Evolutionary conservation across 92 coral and sea anemone genomes (phyloP).

Genomic region (Muricea muricata): DNA sequence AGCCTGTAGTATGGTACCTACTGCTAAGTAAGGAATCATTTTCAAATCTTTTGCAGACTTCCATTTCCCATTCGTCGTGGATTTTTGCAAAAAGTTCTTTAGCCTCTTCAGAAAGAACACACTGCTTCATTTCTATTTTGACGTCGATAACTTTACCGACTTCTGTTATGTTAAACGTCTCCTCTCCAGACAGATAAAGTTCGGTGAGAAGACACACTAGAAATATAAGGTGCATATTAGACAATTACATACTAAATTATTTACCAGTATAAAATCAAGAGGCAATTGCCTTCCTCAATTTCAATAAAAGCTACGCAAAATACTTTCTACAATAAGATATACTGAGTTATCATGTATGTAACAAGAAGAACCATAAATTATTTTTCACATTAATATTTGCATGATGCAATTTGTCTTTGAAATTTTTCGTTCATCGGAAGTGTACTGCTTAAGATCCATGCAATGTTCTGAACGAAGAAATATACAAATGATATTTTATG

Average conservation of each 20-base stretch:
- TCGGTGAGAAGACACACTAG: slow-evolving; percentile 22
- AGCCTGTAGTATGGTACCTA: too few species aligned
- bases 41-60: neutral
- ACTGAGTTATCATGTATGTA: too few species aligned
- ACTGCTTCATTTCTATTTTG: slow-evolving; percentile 2
- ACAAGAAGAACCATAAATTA: too few species aligned
- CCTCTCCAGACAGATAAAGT: slow-evolving; percentile 27
- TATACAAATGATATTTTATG: too few species aligned
- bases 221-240: too few species aligned
- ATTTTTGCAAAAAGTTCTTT: slow-evolving; percentile 24
- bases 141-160: slow-evolving; percentile 22
- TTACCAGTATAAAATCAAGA: neutral
- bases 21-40: too few species aligned
- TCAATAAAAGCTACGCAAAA: neutral
- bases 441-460: too few species aligned
- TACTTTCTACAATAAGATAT: too few species aligned
- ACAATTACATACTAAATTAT: neutral
- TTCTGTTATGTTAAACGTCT: slow-evolving; percentile 2
- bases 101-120: slow-evolving; percentile 14
- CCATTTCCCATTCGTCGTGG: slow-evolving; percentile 46
- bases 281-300: neutral
- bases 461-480: too few species aligned
- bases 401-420: too few species aligned
- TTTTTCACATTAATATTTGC: too few species aligned
- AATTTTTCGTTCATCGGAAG: too few species aligned